These are phyloP conservation scores for Mercenaria mercenaria DNA, from an alignment of 1,140 invertebrate species.

Conservation along the genomic window DNA sequence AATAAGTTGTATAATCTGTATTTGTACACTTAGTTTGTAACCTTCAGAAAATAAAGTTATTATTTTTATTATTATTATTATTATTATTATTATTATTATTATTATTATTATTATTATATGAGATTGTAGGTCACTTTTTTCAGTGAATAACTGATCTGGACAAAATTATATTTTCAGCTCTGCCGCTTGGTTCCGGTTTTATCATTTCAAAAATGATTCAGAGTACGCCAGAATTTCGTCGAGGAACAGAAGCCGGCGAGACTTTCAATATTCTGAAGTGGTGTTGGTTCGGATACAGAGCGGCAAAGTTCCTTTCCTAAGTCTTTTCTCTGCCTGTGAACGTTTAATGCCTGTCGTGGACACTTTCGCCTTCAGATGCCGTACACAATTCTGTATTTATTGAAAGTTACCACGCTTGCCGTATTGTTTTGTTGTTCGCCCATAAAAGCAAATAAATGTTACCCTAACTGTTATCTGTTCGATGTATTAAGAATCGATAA, in stretches of 20 bases:
- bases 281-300: slow-evolving; percentile 8
- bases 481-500: no score
- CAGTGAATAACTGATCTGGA: no score
- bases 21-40: no score
- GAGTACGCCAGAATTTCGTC: not conserved
- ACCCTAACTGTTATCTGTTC: no score
- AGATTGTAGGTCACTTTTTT: no score
- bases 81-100: no score
- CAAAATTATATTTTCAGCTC: slow-evolving; percentile 11
- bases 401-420: not conserved
- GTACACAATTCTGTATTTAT: not conserved
- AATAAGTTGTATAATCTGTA: no score
- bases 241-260: slow-evolving; percentile 23
- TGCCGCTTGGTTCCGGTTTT: not conserved
- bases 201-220: not conserved
- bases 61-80: no score
- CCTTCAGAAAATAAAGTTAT: no score
- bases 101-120: no score
- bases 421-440: not conserved
- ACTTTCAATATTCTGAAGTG: slow-evolving; percentile 12
- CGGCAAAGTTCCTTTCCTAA: not conserved
- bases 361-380: not conserved
- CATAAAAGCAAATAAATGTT: no score
- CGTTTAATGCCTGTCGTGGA: not conserved
- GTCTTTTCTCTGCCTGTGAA: not conserved